Evolutionary conservation across 2,888 invertebrate genomes (phyloP).

Genomic region (Melanophora roralis): DNA sequence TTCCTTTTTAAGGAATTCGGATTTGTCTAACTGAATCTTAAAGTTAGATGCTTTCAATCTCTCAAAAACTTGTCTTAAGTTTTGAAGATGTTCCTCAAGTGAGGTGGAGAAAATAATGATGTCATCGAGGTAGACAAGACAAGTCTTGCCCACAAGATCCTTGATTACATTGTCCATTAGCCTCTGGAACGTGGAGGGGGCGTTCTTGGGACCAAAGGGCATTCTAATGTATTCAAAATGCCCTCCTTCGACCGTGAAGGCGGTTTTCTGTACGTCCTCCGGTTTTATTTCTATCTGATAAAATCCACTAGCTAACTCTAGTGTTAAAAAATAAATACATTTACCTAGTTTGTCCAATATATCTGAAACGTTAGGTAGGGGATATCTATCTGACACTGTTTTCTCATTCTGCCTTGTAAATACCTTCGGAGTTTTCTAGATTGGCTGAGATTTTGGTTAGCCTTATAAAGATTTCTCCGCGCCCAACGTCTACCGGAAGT

Average conservation of each 20-base stretch:
- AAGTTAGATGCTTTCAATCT: conserved; percentile 5
- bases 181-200: background rate
- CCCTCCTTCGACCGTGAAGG: conserved; percentile 31
- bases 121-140: background rate
- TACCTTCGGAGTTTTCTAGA: background rate
- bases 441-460: too few relatives aligned
- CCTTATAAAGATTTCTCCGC: too few relatives aligned
- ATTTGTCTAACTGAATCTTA: conserved; percentile 34
- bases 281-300: conserved; percentile 27
- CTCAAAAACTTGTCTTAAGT: conserved; percentile 4
- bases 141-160: background rate
- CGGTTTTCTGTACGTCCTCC: conserved; percentile 15
- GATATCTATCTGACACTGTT: background rate
- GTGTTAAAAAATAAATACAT: conserved; percentile 12
- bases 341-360: conserved; percentile 24
- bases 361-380: background rate
- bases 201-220: conserved; percentile 24
- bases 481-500: background rate
- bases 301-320: background rate
- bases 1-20: conserved; percentile 23
- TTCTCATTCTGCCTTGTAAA: conserved; percentile 4
- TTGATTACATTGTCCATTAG: background rate
- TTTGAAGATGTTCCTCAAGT: conserved; percentile 2
- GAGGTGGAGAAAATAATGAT: background rate
- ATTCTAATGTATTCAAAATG: conserved; percentile 24